Evolutionary conservation across 2,113 vertebrate species (phyloP), one percentile per base, ranked within the genome.

Genomic region (Burhinus oedicnemus): DNA sequence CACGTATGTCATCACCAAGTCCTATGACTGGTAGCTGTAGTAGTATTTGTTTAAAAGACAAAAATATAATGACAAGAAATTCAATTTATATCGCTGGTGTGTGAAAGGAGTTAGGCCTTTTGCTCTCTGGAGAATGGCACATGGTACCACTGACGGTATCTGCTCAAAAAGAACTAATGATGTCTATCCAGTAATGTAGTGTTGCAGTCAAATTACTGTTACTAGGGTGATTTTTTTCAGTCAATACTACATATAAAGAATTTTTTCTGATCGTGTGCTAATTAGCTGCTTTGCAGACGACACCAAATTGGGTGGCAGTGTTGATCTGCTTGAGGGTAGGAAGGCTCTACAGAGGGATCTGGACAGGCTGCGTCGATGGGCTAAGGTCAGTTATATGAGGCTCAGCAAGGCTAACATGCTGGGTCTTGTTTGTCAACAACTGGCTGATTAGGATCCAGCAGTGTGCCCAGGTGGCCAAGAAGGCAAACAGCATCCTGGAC

Each of bases 331-430:
- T 25, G 34, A 45, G 8, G 8, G 7, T 9, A 29, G 5, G 6
- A 29, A 19, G 11, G 4, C 5, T 52, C 36, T 57, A 19, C 15
- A 78, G 60, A 45, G 6, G 21, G 4, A 36, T 40, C 23, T 40
- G 58, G 23, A 57, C 27, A 82, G 17, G 12, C 15, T 45, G 20
- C 25, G 77, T 82, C 0, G 0, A 23, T 32, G 11, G n/a, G 2
- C 36, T 1, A 15, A 49, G 2, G 12, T 3, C 9, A 34, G 0
- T 0, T 14, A 1, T 40, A 36, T 66, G n/a, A 51, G 2, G 7
- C 14, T 40, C 8, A 55, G 27, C 10, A 82, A 30, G 6, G 10
- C 2, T 4, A 44, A 38, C 40, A 13, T 19, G 6, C 6, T 6
- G 8, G 8, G 30, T 42, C 57, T 18, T 47, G 8, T 16, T 62